phyloP scores from a whole-genome alignment of 2,888 invertebrate genomes.

The Agrochola circellaris region DNA sequence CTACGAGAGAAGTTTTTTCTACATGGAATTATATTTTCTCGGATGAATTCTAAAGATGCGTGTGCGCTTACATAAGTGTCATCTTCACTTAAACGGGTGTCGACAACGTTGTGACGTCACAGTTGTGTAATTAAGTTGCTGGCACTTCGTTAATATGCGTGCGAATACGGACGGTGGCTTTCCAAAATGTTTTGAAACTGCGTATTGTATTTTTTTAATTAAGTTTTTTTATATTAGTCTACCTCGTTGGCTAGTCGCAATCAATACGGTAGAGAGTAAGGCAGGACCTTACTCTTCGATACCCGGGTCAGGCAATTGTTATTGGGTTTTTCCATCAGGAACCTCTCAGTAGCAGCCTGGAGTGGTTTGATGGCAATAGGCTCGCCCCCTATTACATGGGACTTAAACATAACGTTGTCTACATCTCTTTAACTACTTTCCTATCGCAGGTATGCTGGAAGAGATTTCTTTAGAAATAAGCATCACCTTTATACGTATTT shows the following conservation, averaged over 20 bases:
- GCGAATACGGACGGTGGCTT: conserved; percentile 48
- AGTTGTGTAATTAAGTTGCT: conserved; percentile 38
- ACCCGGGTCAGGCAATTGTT: background rate
- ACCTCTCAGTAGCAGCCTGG: background rate
- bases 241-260: background rate
- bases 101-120: conserved; percentile 28
- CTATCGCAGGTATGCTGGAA: no score
- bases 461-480: no score
- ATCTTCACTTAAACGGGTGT: conserved; percentile 3
- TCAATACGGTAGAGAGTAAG: background rate
- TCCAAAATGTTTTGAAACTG: conserved; percentile 46
- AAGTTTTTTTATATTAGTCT: background rate
- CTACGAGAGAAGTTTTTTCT: background rate
- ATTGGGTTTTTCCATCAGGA: background rate
- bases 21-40: background rate
- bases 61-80: conserved; percentile 30
- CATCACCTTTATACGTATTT: no score
- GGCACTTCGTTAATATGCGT: conserved; percentile 22
- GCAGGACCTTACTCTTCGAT: background rate
- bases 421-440: no score
- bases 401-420: no score
- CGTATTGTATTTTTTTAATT: conserved; percentile 27
- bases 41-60: background rate
- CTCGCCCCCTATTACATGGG: background rate
- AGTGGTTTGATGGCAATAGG: background rate